phyloP scores from a whole-genome alignment of 2,113 vertebrate genomes.

The Pygoscelis adeliae region DNA sequence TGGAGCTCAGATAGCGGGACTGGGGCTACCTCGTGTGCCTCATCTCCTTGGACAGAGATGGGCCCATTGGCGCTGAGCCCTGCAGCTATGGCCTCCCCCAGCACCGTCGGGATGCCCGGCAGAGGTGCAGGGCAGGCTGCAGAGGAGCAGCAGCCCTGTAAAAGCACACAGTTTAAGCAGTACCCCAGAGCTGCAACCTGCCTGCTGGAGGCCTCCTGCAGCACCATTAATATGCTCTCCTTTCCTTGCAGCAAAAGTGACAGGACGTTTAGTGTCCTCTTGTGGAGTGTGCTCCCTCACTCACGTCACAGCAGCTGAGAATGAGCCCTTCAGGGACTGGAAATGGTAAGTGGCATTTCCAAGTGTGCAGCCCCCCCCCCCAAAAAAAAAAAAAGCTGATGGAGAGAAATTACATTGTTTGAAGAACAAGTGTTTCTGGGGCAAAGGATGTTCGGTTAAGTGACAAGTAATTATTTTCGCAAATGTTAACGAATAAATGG shows the following conservation, averaged over 20 bases:
- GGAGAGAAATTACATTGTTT: too few relatives aligned
- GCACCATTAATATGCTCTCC: not conserved
- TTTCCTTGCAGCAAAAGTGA: not conserved
- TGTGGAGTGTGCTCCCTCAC: not conserved
- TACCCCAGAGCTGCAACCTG: not conserved
- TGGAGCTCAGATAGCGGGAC: not conserved
- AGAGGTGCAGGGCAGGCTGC: not conserved
- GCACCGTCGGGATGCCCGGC: rapidly evolving
- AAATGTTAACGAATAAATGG: conserved; percentile 55
- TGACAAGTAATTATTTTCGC: conserved; percentile 48
- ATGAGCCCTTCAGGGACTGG: not conserved
- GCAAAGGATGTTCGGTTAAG: not conserved
- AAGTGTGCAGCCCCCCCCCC: not conserved
- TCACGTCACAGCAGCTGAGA: not conserved
- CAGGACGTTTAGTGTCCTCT: not conserved
- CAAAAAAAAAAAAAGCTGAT: too few relatives aligned
- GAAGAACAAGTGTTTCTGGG: conserved; percentile 39
- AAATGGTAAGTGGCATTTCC: not conserved
- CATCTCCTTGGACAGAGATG: not conserved
- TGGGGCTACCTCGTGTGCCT: not conserved
- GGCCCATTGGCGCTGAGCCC: rapidly evolving
- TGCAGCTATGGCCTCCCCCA: not conserved
- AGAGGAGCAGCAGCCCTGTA: not conserved
- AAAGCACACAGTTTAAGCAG: not conserved
- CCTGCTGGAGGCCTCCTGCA: not conserved